Evolutionary conservation across 2,797 vertebrate genomes (phyloP).

Genomic region (Loris lydekkerianus): DNA sequence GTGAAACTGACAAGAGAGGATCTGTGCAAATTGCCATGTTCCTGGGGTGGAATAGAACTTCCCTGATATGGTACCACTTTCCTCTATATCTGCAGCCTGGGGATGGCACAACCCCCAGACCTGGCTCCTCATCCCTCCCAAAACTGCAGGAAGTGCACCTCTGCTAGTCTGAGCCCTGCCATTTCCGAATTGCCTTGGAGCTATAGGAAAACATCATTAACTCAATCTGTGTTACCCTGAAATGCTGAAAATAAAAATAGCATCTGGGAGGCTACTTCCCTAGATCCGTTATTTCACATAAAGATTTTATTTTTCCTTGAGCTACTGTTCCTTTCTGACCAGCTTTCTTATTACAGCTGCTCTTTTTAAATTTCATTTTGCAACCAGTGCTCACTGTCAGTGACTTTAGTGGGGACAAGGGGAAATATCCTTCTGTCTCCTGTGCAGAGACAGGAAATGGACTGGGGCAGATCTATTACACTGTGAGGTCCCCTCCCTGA

Average conservation of each 20-base stretch:
- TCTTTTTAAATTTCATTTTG: constrained; percentile 48
- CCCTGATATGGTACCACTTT: background rate
- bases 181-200: constrained; percentile 76
- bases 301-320: constrained; percentile 72
- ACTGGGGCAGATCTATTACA: background rate
- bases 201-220: constrained; percentile 80
- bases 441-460: constrained; percentile 18
- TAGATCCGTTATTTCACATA: constrained; percentile 58
- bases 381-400: background rate
- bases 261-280: constrained; percentile 45
- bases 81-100: background rate
- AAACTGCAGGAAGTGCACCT: constrained; percentile 64
- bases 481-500: background rate
- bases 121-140: background rate
- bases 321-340: constrained; percentile 56
- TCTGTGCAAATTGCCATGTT: constrained; percentile 12
- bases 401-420: background rate
- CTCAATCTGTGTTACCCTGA: constrained; percentile 79
- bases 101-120: background rate
- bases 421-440: background rate
- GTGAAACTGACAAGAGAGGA: constrained; percentile 54
- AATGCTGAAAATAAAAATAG: constrained; percentile 79
- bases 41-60: constrained; percentile 50
- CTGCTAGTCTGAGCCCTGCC: constrained; percentile 63
- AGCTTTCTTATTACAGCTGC: constrained; percentile 42